Evolutionary conservation across 2,888 invertebrate species (phyloP).

Genomic region (Agrilus mali): DNA sequence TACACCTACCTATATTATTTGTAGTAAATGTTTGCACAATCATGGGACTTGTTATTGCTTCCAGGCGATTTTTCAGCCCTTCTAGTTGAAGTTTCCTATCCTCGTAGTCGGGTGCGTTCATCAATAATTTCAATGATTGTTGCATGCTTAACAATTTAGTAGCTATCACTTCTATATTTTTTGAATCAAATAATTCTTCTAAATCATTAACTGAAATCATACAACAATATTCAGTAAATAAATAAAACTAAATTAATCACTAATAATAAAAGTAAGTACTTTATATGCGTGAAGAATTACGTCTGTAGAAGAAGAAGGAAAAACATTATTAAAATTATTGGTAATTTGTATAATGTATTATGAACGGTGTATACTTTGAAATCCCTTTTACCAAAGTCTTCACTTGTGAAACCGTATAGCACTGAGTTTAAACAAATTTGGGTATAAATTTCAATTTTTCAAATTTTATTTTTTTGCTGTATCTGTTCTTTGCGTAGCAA

Average conservation of each 20-base stretch:
- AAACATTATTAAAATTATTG: too few relatives aligned
- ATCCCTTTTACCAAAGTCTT: too few relatives aligned
- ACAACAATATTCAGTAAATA: constrained; percentile 1
- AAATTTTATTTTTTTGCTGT: too few relatives aligned
- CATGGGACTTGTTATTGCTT: constrained; percentile 78
- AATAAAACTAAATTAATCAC: background rate
- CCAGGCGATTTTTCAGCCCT: constrained; percentile 80
- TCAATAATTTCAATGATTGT: constrained; percentile 56
- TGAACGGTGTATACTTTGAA: too few relatives aligned
- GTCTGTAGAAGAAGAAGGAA: too few relatives aligned
- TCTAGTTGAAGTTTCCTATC: constrained; percentile 69
- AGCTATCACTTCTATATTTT: constrained; percentile 46
- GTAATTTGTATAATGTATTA: too few relatives aligned
- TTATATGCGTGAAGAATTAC: too few relatives aligned
- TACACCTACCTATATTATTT: constrained; percentile 46
- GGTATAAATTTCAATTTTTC: too few relatives aligned
- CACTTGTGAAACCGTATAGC: too few relatives aligned
- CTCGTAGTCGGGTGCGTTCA: constrained; percentile 56
- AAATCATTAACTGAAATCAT: constrained; percentile 55
- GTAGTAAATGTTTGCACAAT: constrained; percentile 77
- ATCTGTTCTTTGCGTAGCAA: too few relatives aligned
- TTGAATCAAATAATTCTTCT: constrained; percentile 61
- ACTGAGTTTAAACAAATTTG: too few relatives aligned
- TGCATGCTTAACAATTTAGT: constrained; percentile 56
- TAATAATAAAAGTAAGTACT: background rate